Conservation (phyloP, 2,113 vertebrate species). For the Tetraodon nigroviridis region DNA sequence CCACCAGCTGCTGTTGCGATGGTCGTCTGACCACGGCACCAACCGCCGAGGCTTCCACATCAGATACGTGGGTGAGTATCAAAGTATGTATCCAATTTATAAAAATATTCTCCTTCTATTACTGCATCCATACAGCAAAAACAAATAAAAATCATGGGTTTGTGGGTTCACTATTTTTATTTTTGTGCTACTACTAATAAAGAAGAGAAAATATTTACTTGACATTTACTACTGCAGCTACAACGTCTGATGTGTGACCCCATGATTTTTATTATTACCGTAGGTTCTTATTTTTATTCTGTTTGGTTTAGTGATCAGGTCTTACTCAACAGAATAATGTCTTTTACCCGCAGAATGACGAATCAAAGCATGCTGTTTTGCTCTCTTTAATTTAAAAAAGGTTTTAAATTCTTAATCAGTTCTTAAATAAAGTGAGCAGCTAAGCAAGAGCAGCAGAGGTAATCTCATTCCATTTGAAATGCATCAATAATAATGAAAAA, state of each 20-base stretch:
- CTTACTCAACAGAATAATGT: conserved; percentile 14
- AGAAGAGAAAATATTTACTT: conserved; percentile 3
- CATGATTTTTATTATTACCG: conserved; percentile 52
- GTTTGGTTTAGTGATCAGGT: conserved; percentile 1
- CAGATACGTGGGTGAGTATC: conserved; percentile 93
- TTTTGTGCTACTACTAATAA: not conserved
- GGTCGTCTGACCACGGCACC: conserved; percentile 96
- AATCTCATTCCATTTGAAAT: conserved; percentile 55
- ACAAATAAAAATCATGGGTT: conserved; percentile 40
- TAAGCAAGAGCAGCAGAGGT: conserved; percentile 42
- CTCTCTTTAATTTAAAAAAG: conserved; percentile 38
- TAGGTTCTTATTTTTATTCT: not conserved
- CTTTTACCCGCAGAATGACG: conserved; percentile 7
- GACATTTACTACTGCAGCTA: conserved; percentile 6
- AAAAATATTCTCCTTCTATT: conserved; percentile 63
- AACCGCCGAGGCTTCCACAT: conserved; percentile 94
- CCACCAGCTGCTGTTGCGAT: conserved; percentile 91
- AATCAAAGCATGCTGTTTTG: conserved; percentile 37
- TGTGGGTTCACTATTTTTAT: not conserved
- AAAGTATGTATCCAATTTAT: conserved; percentile 79
- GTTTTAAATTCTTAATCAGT: conserved; percentile 58
- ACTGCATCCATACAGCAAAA: conserved; percentile 11
- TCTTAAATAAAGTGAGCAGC: conserved; percentile 61
- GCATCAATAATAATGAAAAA: conserved; percentile 62
- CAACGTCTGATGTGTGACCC: conserved; percentile 9